These are phyloP conservation scores for Brachionus plicatilis DNA, from an alignment of 1,140 invertebrate genomes.

Conservation along the genomic window DNA sequence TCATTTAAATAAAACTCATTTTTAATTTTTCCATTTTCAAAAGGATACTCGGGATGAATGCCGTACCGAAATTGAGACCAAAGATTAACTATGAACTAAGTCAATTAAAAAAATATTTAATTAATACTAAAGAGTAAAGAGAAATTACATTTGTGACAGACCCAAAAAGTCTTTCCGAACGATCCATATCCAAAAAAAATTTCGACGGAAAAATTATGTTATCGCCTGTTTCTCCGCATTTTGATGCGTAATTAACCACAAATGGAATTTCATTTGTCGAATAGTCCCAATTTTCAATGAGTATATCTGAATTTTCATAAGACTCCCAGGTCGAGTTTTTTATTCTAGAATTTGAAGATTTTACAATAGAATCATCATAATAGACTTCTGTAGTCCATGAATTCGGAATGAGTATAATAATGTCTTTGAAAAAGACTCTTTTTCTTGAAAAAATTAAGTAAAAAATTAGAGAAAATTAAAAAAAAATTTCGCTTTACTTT, in stretches of 20 bases:
- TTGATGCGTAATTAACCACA: conserved; percentile 25
- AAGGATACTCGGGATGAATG: conserved; percentile 2
- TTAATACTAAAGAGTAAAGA: neutral
- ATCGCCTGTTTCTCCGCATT: neutral
- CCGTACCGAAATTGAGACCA: conserved; percentile 38
- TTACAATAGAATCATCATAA: neutral
- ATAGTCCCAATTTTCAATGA: conserved; percentile 5
- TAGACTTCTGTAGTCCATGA: neutral
- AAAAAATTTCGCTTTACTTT: neutral
- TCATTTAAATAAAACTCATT: conserved; percentile 39
- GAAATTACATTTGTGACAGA: neutral
- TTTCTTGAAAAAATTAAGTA: neutral
- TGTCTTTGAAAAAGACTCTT: conserved; percentile 27
- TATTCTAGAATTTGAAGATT: neutral
- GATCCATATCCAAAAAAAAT: conserved; percentile 4
- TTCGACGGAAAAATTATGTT: neutral
- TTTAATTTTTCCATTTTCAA: neutral
- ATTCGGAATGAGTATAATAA: conserved; percentile 1
- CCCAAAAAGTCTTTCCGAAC: neutral
- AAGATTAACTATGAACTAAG: neutral
- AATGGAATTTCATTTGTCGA: neutral
- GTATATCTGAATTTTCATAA: neutral
- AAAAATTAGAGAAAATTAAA: neutral
- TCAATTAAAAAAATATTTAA: neutral
- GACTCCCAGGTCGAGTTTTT: neutral